A percentile compares a stretch with the other conserved stretches of the same genome.
Evolutionary conservation across 2,888 invertebrate species (phyloP).

Genomic region (Drosophila antonietae): DNA sequence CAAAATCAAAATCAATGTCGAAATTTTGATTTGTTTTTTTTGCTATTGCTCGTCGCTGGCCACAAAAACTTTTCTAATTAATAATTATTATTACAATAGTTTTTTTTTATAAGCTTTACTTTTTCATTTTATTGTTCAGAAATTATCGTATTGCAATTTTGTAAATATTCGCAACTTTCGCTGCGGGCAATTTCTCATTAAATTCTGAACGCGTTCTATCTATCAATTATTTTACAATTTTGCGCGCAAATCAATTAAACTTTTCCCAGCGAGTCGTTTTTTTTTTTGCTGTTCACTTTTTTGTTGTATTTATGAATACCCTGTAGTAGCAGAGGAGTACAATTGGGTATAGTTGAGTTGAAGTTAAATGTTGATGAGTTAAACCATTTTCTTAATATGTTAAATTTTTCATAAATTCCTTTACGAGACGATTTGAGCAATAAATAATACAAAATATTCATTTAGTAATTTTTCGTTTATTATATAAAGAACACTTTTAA

Average conservation of each 20-base stretch:
- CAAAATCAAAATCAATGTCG: constrained; percentile 27
- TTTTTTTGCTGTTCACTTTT: constrained; percentile 4
- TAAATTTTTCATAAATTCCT: no score
- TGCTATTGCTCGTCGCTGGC: constrained; percentile 13
- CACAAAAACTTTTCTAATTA: constrained; percentile 71
- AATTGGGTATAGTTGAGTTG: not conserved
- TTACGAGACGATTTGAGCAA: no score
- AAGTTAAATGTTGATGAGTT: no score
- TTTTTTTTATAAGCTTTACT: not conserved
- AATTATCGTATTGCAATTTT: constrained; percentile 46
- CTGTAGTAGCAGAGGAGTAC: not conserved
- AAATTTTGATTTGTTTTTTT: constrained; percentile 31
- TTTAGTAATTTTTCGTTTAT: no score
- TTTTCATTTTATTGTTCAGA: constrained; percentile 4
- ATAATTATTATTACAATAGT: constrained; percentile 42
- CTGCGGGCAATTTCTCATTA: constrained; percentile 53
- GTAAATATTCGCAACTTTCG: constrained; percentile 52
- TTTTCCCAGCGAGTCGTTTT: constrained; percentile 40
- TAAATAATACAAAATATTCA: no score
- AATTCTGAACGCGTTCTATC: constrained; percentile 48
- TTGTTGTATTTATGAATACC: constrained; percentile 10
- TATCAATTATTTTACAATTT: constrained; percentile 77
- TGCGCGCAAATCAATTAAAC: constrained; percentile 72
- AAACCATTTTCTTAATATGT: no score
- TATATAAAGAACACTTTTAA: no score